Evolutionary conservation across 2,113 vertebrate species (phyloP).

Genomic region (Neolamprologus variostigma): DNA sequence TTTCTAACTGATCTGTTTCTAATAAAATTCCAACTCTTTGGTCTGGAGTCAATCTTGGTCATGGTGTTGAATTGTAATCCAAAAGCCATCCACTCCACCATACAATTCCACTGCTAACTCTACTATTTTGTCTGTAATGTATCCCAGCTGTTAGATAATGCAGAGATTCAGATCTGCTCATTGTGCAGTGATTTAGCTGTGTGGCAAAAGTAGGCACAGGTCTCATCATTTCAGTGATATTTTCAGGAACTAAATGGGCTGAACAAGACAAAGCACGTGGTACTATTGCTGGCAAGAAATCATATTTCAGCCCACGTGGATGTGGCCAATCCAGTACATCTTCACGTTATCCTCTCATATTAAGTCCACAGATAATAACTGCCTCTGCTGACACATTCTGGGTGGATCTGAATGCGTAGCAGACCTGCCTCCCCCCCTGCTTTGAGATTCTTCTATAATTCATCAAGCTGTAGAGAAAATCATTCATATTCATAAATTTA

Average conservation of each 20-base stretch:
- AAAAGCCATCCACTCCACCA: background rate
- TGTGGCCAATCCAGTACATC: slow-evolving; percentile 14
- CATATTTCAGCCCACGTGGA: slow-evolving; percentile 1
- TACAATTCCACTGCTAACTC: background rate
- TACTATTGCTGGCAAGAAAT: background rate
- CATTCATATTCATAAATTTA: slow-evolving; percentile 51
- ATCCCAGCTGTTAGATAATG: background rate
- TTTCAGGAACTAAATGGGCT: background rate
- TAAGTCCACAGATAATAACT: slow-evolving; percentile 27
- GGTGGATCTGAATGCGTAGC: background rate
- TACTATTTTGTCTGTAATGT: background rate
- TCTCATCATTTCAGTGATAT: background rate
- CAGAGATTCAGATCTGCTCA: background rate
- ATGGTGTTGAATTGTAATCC: background rate
- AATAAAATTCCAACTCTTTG: background rate
- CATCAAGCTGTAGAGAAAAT: slow-evolving; percentile 30
- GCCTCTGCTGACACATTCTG: background rate
- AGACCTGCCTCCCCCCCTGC: background rate
- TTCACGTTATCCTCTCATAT: slow-evolving; percentile 19
- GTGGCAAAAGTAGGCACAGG: background rate
- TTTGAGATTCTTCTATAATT: slow-evolving; percentile 36
- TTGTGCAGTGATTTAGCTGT: slow-evolving; percentile 16
- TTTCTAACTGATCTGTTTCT: background rate
- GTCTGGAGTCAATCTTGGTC: background rate
- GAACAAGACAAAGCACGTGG: background rate